Conservation (phyloP, 2,888 invertebrate genomes). For the Erebia palarica region DNA sequence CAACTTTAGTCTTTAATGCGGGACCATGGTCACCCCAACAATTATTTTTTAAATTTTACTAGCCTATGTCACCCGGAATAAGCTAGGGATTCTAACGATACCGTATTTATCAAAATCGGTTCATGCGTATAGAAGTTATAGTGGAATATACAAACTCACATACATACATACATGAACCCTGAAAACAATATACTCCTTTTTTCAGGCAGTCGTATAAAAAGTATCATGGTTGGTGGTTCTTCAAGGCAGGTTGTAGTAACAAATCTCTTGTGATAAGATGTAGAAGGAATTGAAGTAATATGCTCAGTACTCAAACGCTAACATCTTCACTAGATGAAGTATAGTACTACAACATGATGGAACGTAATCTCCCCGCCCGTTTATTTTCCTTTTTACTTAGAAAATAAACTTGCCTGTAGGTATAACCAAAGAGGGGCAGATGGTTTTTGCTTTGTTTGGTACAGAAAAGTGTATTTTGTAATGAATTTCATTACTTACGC, state of each 20-base stretch:
- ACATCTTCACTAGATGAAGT: background rate
- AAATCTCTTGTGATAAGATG: background rate
- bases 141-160: too few species aligned
- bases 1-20: too few species aligned
- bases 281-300: constrained; percentile 2
- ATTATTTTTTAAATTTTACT: too few species aligned
- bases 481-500: too few species aligned
- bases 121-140: too few species aligned
- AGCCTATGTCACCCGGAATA: too few species aligned
- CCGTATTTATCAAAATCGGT: too few species aligned
- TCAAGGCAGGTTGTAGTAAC: background rate
- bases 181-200: too few species aligned
- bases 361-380: constrained; percentile 4
- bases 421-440: background rate
- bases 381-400: constrained; percentile 6
- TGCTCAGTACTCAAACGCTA: constrained; percentile 1
- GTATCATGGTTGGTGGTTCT: background rate
- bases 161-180: too few species aligned
- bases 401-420: background rate
- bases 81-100: too few species aligned
- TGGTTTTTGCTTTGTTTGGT: background rate
- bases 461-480: background rate
- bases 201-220: too few species aligned
- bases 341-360: background rate
- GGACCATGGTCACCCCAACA: too few species aligned